Base-by-base conservation (phyloP, 30 jellyfish, hydroid and myxozoan genomes). In the Calvadosia cruxmelitensis region DNA sequence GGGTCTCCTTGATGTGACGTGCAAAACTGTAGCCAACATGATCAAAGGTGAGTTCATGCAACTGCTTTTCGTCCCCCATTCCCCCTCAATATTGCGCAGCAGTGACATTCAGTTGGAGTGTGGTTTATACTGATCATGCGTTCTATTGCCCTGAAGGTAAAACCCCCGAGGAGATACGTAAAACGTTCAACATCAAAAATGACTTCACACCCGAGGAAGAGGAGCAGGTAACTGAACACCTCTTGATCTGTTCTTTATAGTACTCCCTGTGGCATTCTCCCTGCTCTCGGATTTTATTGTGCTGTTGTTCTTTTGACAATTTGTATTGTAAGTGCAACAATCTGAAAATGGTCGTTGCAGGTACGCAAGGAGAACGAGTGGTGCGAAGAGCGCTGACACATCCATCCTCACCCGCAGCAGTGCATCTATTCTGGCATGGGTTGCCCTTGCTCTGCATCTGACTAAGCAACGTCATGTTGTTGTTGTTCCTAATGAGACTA, bases 191-290 rank as follows among this genome's bases (percentile, higher is more conserved):
- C 77, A 93, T 84, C 27, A 93, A 80, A 62, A 93, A 93, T 84
- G 99, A 93, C 66, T 93, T 93, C 69, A 93, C 99, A 1, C 95
- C 99, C 13, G 99, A 93, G 70, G 99, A 93, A 66, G 97, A 93
- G 68, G 96, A 93, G 52, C 96, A 84, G 84, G 97, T 84, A 64
- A 3, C 12, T 3, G 16, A 10, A 13, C 30, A 66, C 20, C 20
- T 28, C 69, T 7, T 66, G 3, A n/a, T 10, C n/a, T 49, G 61
- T 49, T 10, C n/a, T 49, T 49, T 10, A n/a, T 10, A 49, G n/a
- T n/a, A n/a, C 61, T 10, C 16, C n/a, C 13, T 13, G 61, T 49
- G n/a, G 16, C n/a, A n/a, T n/a, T n/a, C n/a, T n/a, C n/a, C n/a
- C n/a, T n/a, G n/a, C n/a, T n/a, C n/a, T n/a, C n/a, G n/a, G n/a